These are phyloP conservation scores for Mungos mungo DNA, from an alignment of 2,113 vertebrate genomes.

Conservation along the genomic window DNA sequence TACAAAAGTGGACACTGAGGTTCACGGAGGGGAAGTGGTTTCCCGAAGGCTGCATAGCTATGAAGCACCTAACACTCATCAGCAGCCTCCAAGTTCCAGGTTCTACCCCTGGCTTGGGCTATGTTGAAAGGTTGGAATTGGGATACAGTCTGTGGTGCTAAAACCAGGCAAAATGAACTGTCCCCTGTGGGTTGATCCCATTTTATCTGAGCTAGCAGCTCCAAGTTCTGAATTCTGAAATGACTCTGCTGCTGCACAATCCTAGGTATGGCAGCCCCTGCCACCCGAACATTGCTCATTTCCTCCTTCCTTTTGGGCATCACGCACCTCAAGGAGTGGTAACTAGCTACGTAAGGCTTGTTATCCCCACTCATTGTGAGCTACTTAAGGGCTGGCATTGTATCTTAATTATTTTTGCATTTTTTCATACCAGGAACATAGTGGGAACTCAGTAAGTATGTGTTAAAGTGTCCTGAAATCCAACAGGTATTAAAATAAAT, in stretches of 20 bases:
- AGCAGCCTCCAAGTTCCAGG: not conserved
- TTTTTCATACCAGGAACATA: not conserved
- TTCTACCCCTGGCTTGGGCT: not conserved
- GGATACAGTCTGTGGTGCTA: not conserved
- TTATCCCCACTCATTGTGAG: not conserved
- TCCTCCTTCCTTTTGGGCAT: not conserved
- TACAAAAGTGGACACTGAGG: not conserved
- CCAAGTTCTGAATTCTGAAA: not conserved
- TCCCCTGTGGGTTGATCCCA: not conserved
- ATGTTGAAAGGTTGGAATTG: no score
- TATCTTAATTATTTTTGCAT: not conserved
- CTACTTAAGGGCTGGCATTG: not conserved
- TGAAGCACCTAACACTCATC: not conserved
- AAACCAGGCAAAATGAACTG: not conserved
- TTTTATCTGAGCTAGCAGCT: not conserved
- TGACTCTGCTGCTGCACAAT: not conserved
- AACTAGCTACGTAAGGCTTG: not conserved
- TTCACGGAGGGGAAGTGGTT: not conserved
- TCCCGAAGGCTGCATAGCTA: not conserved
- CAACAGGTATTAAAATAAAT: not conserved
- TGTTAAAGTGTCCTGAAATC: not conserved
- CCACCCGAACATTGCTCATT: not conserved
- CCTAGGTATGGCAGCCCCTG: not conserved
- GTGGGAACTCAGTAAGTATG: not conserved
- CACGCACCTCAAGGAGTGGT: not conserved